These are phyloP conservation scores for Columba livia DNA, from an alignment of 2,113 vertebrate species.

Conservation along the genomic window DNA sequence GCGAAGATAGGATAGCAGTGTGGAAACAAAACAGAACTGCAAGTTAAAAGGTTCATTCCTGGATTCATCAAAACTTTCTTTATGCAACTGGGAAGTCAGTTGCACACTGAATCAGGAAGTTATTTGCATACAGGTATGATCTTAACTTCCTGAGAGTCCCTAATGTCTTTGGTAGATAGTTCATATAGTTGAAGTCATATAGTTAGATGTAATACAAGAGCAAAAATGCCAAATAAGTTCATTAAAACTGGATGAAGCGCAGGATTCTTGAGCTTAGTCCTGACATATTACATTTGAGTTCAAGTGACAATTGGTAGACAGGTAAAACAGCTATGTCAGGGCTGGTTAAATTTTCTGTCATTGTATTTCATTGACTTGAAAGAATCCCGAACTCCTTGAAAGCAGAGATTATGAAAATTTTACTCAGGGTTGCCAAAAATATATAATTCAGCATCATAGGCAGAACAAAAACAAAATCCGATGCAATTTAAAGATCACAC, in stretches of 20 bases:
- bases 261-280: not conserved
- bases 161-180: not conserved
- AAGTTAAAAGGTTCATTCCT: not conserved
- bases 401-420: not conserved
- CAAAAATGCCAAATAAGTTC: not conserved
- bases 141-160: not conserved
- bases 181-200: not conserved
- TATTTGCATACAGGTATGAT: not conserved
- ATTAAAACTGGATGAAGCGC: not conserved
- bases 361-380: not conserved
- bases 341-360: not conserved
- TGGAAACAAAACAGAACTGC: not conserved
- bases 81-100: not conserved
- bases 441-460: accelerated
- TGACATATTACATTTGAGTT: not conserved
- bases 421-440: not conserved
- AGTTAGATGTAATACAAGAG: not conserved
- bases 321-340: not conserved
- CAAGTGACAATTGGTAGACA: not conserved
- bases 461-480: not conserved
- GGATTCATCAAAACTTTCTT: not conserved
- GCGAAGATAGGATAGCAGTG: not conserved
- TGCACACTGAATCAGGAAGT: not conserved
- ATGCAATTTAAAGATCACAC: not conserved
- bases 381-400: not conserved